A percentile compares a stretch with the other conserved stretches of the same genome.
These are phyloP conservation scores for Tetranychus truncatus DNA, from an alignment of 2,888 invertebrate genomes.

Conservation along the genomic window DNA sequence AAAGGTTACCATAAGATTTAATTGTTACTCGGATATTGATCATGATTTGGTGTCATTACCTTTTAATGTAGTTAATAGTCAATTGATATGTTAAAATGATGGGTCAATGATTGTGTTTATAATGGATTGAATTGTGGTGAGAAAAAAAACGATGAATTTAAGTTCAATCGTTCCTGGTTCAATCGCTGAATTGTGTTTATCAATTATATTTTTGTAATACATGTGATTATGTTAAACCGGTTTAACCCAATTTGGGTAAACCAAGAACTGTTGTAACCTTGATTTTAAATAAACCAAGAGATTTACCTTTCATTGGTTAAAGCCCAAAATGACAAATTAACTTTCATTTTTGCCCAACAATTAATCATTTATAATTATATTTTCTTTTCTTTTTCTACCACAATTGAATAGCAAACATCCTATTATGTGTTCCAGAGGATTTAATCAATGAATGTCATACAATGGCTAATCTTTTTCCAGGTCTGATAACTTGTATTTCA, in stretches of 20 bases:
- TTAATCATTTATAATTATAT: neutral
- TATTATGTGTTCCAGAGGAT: conserved; percentile 23
- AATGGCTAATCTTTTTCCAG: conserved; percentile 10
- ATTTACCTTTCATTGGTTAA: neutral
- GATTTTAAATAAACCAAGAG: neutral
- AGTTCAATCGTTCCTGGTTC: too few species aligned
- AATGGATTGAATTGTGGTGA: too few species aligned
- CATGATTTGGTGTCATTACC: too few species aligned
- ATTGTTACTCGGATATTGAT: too few species aligned
- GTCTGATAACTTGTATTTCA: conserved; percentile 5
- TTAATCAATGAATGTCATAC: conserved; percentile 11
- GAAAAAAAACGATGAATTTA: too few species aligned
- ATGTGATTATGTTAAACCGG: neutral
- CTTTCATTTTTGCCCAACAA: neutral
- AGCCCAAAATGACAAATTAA: neutral
- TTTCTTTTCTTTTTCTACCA: neutral
- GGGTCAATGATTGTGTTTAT: too few species aligned
- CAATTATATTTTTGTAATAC: neutral
- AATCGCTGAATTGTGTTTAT: neutral
- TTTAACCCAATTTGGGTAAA: neutral
- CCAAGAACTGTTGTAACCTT: neutral
- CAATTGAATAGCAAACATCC: conserved; percentile 17
- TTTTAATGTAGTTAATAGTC: too few species aligned
- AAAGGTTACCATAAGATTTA: too few species aligned
- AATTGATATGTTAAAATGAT: too few species aligned